Evolutionary conservation across 2,113 vertebrate species (phyloP).

Genomic region (Cariama cristata): DNA sequence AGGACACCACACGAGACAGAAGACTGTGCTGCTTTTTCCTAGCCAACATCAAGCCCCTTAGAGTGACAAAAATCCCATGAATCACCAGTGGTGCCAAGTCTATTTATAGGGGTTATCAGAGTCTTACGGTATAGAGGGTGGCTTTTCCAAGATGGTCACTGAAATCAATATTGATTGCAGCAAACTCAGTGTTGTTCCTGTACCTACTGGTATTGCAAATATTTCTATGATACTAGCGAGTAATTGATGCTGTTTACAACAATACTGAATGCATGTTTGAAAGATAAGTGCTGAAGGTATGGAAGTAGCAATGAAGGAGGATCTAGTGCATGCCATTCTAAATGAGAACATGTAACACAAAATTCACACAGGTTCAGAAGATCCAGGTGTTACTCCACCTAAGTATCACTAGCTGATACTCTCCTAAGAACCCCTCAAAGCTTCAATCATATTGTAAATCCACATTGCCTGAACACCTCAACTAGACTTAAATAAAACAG

Average conservation of each 20-base stretch:
- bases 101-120: background rate
- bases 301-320: background rate
- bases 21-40: background rate
- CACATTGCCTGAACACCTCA: background rate
- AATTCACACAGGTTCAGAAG: constrained; percentile 27
- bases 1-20: background rate
- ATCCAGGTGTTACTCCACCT: constrained; percentile 37
- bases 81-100: background rate
- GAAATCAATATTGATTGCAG: background rate
- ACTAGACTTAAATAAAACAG: background rate
- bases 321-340: background rate
- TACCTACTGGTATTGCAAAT: background rate
- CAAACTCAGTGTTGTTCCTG: background rate
- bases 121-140: background rate
- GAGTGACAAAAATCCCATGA: background rate
- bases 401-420: too few relatives aligned
- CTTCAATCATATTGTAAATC: background rate
- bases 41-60: background rate
- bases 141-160: background rate
- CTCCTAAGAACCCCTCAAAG: background rate
- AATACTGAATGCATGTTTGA: background rate
- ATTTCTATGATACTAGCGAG: background rate
- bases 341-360: background rate
- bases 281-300: background rate
- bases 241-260: background rate